Base-by-base conservation (phyloP, 2,888 invertebrate genomes). In the Fabriciana adippe region DNA sequence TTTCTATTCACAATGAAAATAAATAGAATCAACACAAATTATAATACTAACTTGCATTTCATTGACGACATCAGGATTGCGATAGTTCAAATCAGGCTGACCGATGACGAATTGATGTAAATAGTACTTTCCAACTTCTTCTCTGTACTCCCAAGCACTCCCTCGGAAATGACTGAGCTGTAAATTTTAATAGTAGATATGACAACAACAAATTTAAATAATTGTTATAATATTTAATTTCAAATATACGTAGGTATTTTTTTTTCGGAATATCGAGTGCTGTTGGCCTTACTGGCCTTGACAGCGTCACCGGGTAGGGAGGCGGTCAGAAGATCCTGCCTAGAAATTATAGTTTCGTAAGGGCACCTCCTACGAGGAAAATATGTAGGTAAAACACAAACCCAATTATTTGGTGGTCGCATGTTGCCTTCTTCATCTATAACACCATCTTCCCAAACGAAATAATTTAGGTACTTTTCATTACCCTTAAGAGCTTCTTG, bases 31-130 rank as follows among this genome's bases (percentile, higher is more conserved):
- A 26, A 26, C 18, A 16, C 6, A 35, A 55, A 35, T n/a, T 45
- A 21, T n/a, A 5, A 47, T n/a, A 18, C 56, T 65, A 75, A 89
- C 90, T 79, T 94, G 90, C 89, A 94, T 93, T 83, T 94, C 94
- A 56, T 93, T 84, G n/a, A 94, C 89, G 3, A 97, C 93, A 0
- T 90, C 88, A 11, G 94, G 93, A 80, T 96, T 95, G 47, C 95
- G 93, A 79, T 94, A 95, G 87, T 97, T 96, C 0, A 97, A 88
- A 83, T 97, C 96, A 0, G 97, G 96, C 76, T 96, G 95, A 6
- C 94, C 91, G 16, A 91, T 82, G 4, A 94, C 93, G 78, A 96
- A 97, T 77, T 95, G 94, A 83, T 97, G 97, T 35, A 96, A 90
- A 81, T 96, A 97, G 81, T 94, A 97, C 81, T 96, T 94, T 6